Evolutionary conservation across 2,888 invertebrate genomes (phyloP).

Genomic region (Morpho helenor): DNA sequence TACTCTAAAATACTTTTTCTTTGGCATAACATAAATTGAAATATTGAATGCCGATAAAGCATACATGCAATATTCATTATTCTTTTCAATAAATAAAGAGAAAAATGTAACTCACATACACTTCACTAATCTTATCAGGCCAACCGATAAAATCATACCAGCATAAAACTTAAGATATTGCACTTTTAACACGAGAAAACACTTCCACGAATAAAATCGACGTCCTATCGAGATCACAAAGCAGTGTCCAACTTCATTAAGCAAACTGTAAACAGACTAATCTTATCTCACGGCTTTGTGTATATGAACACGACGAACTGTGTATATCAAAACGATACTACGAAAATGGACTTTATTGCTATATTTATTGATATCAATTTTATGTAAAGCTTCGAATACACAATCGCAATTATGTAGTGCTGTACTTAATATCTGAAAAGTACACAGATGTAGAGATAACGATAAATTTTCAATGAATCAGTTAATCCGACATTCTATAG

Average conservation of each 20-base stretch:
- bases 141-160: background rate
- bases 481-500: constrained; percentile 14
- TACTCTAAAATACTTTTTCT: too few relatives aligned
- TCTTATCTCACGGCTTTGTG: constrained; percentile 29
- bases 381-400: background rate
- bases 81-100: background rate
- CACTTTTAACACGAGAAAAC: constrained; percentile 1
- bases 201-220: constrained; percentile 12
- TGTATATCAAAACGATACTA: background rate
- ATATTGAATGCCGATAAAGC: too few relatives aligned
- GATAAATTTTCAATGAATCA: constrained; percentile 28
- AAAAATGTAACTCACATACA: constrained; percentile 14
- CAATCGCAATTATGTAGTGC: background rate
- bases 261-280: constrained; percentile 28
- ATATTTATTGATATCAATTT: constrained; percentile 15
- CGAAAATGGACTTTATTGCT: constrained; percentile 14
- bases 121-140: constrained; percentile 2
- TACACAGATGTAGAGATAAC: constrained; percentile 20
- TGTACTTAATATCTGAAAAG: constrained; percentile 7
- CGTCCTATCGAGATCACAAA: constrained; percentile 26
- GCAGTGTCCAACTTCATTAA: constrained; percentile 33
- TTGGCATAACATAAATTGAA: too few relatives aligned
- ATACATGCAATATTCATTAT: too few relatives aligned
- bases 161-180: background rate
- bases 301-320: constrained; percentile 7